Percentiles rank a stretch among this genome's conserved stretches.
Evolutionary conservation across 64 coral and sea anemone species (phyloP).

Genomic region (Pocillopora verrucosa): DNA sequence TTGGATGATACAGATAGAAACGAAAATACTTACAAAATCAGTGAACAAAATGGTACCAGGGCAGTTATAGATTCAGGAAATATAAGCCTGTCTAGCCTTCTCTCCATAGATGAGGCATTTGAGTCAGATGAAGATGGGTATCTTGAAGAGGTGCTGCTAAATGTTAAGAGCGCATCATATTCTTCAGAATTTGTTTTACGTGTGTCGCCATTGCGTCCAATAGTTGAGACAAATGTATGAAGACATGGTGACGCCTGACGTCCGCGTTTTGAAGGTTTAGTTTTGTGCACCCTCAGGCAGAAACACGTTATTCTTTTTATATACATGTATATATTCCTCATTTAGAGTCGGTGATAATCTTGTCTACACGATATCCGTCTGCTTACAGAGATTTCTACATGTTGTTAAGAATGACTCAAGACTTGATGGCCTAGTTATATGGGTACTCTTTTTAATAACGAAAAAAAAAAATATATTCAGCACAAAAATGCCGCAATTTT

Average conservation of each 20-base stretch:
- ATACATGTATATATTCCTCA: too few relatives aligned
- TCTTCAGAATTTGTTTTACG: not conserved
- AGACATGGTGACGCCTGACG: not conserved
- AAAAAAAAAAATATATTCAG: too few relatives aligned
- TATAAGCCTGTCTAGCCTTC: not conserved
- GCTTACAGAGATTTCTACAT: too few relatives aligned
- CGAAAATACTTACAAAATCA: not conserved
- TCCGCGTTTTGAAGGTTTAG: too few relatives aligned
- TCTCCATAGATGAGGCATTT: slow-evolving; percentile 15
- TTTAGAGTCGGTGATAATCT: too few relatives aligned
- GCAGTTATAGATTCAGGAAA: slow-evolving; percentile 6
- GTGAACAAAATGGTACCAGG: not conserved
- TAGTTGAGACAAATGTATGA: not conserved
- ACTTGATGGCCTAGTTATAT: too few relatives aligned
- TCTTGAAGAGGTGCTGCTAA: not conserved
- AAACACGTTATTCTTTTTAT: too few relatives aligned
- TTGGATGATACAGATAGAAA: not conserved
- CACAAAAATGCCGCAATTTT: too few relatives aligned
- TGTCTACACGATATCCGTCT: too few relatives aligned
- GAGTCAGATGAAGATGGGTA: slow-evolving; percentile 22
- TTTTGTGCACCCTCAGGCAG: too few relatives aligned
- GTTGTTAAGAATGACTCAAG: too few relatives aligned
- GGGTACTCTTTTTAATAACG: too few relatives aligned
- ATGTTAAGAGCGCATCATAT: not conserved
- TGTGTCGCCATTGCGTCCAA: not conserved